Percentiles rank a stretch among this genome's conserved stretches.
phyloP scores from a whole-genome alignment of 2,888 invertebrate genomes.

The Aspidiotus rigidus region DNA sequence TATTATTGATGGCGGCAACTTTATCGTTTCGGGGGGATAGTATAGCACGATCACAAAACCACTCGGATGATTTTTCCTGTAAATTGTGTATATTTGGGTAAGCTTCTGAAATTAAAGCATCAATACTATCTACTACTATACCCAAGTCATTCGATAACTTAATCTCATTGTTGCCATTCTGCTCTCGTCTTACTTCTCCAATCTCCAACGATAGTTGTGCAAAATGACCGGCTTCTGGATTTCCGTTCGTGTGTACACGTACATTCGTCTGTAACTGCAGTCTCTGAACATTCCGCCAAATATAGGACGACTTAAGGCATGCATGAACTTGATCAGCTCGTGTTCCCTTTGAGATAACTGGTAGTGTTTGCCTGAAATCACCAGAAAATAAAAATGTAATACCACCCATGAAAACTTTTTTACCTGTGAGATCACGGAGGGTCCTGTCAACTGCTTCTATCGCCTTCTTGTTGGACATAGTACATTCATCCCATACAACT shows the following conservation, averaged over 20 bases:
- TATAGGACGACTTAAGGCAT: neutral
- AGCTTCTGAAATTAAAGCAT: slow-evolving; percentile 5
- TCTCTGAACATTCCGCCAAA: neutral
- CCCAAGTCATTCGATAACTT: slow-evolving; percentile 1
- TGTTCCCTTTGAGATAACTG: neutral
- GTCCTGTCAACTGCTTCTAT: slow-evolving; percentile 39
- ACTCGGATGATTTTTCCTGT: slow-evolving; percentile 17
- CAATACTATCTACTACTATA: neutral
- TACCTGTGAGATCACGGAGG: slow-evolving; percentile 30
- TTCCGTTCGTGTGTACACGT: slow-evolving; percentile 39
- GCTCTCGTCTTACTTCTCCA: too few species aligned
- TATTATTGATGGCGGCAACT: slow-evolving; percentile 11
- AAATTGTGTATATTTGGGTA: too few species aligned
- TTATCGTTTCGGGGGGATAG: slow-evolving; percentile 28
- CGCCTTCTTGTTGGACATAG: slow-evolving; percentile 35
- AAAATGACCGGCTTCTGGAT: slow-evolving; percentile 39
- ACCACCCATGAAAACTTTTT: slow-evolving; percentile 38
- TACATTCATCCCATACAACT: slow-evolving; percentile 31
- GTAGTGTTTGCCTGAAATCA: slow-evolving; percentile 6
- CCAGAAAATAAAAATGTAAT: slow-evolving; percentile 35
- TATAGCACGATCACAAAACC: slow-evolving; percentile 30
- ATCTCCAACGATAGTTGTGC: slow-evolving; percentile 39
- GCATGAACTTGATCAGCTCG: neutral
- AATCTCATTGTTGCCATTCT: too few species aligned
- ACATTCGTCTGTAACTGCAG: slow-evolving; percentile 39